A percentile compares a stretch with the other conserved stretches of the same genome.
phyloP scores from a whole-genome alignment of 1,140 invertebrate genomes.

The Drosophila nikananu region DNA sequence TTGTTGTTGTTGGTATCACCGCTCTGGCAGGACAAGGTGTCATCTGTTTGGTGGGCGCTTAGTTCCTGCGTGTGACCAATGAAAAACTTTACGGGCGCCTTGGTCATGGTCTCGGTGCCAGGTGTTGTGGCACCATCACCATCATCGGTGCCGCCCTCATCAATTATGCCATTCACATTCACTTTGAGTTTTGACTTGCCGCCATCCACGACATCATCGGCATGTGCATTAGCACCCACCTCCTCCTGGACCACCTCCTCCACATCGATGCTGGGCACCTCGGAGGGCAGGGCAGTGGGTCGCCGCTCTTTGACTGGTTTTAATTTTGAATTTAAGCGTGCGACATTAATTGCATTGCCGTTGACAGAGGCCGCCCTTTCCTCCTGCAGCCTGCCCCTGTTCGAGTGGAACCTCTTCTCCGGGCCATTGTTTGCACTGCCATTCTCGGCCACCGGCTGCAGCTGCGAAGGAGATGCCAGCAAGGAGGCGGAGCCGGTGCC shows the following conservation, averaged over 20 bases:
- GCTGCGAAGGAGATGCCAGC: slow-evolving; percentile 17
- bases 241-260: slow-evolving; percentile 20
- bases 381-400: slow-evolving; percentile 35
- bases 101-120: slow-evolving; percentile 31
- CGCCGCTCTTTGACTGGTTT: slow-evolving; percentile 82
- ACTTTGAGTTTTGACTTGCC: slow-evolving; percentile 68
- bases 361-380: slow-evolving; percentile 30
- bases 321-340: slow-evolving; percentile 73
- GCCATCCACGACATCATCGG: slow-evolving; percentile 30
- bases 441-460: slow-evolving; percentile 54
- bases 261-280: slow-evolving; percentile 60
- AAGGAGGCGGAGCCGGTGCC: slow-evolving; percentile 18
- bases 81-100: slow-evolving; percentile 79
- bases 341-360: slow-evolving; percentile 77
- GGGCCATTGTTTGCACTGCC: slow-evolving; percentile 35
- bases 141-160: slow-evolving; percentile 51
- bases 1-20: slow-evolving; percentile 74
- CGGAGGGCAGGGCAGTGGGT: slow-evolving; percentile 73
- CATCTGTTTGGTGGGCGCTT: slow-evolving; percentile 56
- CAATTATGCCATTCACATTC: slow-evolving; percentile 81
- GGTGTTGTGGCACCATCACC: slow-evolving; percentile 48
- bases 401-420: slow-evolving; percentile 54
- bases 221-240: slow-evolving; percentile 10
- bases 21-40: slow-evolving; percentile 73
- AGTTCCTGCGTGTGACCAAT: slow-evolving; percentile 79